phyloP scores from a whole-genome alignment of 2,113 vertebrate genomes.

The Ptilorrhoa leucosticta region DNA sequence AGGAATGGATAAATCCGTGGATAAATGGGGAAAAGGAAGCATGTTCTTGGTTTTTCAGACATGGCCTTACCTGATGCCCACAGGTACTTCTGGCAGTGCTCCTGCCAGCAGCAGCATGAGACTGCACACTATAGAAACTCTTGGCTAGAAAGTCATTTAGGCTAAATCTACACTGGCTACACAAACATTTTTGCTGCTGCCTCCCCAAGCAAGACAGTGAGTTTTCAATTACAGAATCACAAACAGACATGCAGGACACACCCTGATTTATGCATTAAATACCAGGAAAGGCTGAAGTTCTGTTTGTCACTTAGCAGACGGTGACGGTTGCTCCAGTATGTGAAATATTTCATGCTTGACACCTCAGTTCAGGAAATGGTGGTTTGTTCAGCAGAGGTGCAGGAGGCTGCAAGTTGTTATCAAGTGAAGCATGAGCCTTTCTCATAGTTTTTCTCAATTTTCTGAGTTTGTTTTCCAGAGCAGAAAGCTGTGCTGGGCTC shows the following conservation, averaged over 20 bases:
- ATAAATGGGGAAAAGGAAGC: not conserved
- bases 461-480: not conserved
- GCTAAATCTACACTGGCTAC: fast-evolving
- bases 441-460: not conserved
- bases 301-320: slow-evolving; percentile 30
- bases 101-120: not conserved
- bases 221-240: not conserved
- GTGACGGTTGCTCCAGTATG: slow-evolving; percentile 29
- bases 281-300: slow-evolving; percentile 12
- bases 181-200: not conserved
- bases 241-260: not conserved
- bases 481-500: not conserved
- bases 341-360: slow-evolving; percentile 43
- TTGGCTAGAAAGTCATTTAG: not conserved
- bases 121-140: fast-evolving
- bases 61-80: not conserved
- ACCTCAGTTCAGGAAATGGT: slow-evolving; percentile 52
- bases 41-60: not conserved
- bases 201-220: not conserved
- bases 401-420: slow-evolving; percentile 13
- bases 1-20: not conserved
- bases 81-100: not conserved
- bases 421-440: not conserved
- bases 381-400: slow-evolving; percentile 50
- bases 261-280: slow-evolving; percentile 17